Evolutionary conservation across 2,797 vertebrate genomes (phyloP).

Genomic region (Spizella passerina): DNA sequence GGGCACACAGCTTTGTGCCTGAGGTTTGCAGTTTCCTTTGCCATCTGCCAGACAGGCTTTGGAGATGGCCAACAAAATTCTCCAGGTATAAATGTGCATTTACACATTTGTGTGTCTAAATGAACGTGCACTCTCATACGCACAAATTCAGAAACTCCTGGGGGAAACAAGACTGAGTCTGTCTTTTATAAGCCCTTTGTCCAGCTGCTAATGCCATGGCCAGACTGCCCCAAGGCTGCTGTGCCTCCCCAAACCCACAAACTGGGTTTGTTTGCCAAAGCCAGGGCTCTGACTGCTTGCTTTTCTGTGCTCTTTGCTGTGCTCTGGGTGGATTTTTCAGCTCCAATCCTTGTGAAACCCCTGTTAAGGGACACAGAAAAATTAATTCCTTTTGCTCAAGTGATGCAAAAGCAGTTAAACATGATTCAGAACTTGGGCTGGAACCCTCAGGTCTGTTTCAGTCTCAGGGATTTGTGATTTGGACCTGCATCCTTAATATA

Average conservation of each 20-base stretch:
- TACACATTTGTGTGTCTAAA: fast-evolving
- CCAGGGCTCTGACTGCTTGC: background rate
- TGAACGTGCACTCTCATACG: fast-evolving
- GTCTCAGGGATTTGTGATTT: background rate
- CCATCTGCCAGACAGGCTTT: background rate
- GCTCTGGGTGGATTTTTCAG: background rate
- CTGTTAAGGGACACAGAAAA: background rate
- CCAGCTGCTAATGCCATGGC: background rate
- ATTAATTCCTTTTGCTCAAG: background rate
- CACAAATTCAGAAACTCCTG: background rate
- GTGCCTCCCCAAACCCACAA: background rate
- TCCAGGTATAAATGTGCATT: background rate
- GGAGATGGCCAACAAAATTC: background rate
- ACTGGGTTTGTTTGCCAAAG: background rate
- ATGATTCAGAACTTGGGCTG: background rate
- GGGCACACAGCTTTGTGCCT: background rate
- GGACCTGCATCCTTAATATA: background rate
- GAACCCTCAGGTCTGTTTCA: background rate
- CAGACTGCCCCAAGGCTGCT: background rate
- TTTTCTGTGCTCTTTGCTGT: too few relatives aligned
- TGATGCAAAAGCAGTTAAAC: background rate
- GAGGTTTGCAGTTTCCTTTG: background rate
- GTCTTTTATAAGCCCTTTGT: background rate
- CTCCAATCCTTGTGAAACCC: background rate
- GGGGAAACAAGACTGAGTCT: background rate